Percentiles rank a stretch among this genome's conserved stretches.
phyloP scores from a whole-genome alignment of 2,888 invertebrate species.

The Ennomos erosarius region DNA sequence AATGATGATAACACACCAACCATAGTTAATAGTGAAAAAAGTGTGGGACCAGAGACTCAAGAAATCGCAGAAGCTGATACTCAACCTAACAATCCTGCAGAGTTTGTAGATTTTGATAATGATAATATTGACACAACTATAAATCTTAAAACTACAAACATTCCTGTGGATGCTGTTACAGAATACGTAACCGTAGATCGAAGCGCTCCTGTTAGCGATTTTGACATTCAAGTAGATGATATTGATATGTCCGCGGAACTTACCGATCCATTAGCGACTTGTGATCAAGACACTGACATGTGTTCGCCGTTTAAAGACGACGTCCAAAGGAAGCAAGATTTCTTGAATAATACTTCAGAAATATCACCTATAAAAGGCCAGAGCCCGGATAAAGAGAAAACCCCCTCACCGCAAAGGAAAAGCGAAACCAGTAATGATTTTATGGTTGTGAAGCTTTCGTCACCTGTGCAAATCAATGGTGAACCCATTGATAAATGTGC shows the following conservation, averaged over 20 bases:
- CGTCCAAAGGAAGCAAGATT: slow-evolving; percentile 76
- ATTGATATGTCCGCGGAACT: slow-evolving; percentile 7
- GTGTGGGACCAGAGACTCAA: slow-evolving; percentile 55
- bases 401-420: slow-evolving; percentile 55
- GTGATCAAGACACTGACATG: slow-evolving; percentile 50
- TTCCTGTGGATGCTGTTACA: slow-evolving; percentile 1
- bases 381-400: slow-evolving; percentile 67
- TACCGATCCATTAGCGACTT: background rate
- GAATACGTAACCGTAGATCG: slow-evolving; percentile 1
- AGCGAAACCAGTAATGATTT: slow-evolving; percentile 66
- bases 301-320: slow-evolving; percentile 73
- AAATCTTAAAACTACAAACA: slow-evolving; percentile 1
- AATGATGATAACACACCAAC: slow-evolving; percentile 47
- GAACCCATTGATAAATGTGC: slow-evolving; percentile 67
- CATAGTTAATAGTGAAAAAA: slow-evolving; percentile 46
- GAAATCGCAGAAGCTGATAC: slow-evolving; percentile 72
- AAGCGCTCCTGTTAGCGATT: background rate
- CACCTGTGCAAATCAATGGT: slow-evolving; percentile 72
- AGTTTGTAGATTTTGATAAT: slow-evolving; percentile 35
- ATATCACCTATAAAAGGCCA: slow-evolving; percentile 86
- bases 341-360: slow-evolving; percentile 84
- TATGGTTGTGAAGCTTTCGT: slow-evolving; percentile 68
- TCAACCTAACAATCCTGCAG: slow-evolving; percentile 54
- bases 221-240: slow-evolving; percentile 2
- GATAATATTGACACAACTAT: slow-evolving; percentile 10